phyloP scores from a whole-genome alignment of 2,113 vertebrate species.

The Passer domesticus region DNA sequence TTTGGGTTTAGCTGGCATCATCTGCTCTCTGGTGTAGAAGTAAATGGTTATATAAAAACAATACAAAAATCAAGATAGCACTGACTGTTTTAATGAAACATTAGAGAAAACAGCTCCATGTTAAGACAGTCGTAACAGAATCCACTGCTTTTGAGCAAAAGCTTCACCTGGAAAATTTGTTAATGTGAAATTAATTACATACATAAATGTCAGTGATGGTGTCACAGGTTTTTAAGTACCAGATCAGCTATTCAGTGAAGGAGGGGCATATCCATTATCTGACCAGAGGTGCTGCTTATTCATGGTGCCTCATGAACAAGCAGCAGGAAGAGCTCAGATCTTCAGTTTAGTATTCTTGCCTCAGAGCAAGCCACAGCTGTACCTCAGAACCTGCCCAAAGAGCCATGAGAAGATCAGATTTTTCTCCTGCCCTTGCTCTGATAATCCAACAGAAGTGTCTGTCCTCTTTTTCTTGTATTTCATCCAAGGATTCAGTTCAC shows the following conservation, averaged over 20 bases:
- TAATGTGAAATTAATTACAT: neutral
- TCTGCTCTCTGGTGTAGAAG: neutral
- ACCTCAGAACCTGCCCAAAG: neutral
- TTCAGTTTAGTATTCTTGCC: neutral
- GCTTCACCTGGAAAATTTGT: neutral
- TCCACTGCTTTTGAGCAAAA: neutral
- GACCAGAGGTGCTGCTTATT: neutral
- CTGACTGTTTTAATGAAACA: neutral
- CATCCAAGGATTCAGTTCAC: neutral
- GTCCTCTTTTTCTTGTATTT: neutral
- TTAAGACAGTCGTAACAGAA: neutral
- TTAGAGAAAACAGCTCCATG: neutral
- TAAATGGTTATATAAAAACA: neutral
- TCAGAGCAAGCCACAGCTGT: neutral
- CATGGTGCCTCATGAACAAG: neutral
- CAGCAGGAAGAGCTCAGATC: neutral
- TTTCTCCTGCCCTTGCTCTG: neutral
- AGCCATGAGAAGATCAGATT: neutral
- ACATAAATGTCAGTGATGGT: neutral
- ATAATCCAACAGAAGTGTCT: neutral
- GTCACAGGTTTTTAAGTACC: neutral
- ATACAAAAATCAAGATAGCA: neutral
- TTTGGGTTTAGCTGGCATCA: neutral
- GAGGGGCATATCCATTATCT: neutral
- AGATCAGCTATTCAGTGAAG: neutral